A percentile compares a stretch with the other conserved stretches of the same genome.
Evolutionary conservation across 2,113 vertebrate species (phyloP).

Genomic region (Alouatta palliata): DNA sequence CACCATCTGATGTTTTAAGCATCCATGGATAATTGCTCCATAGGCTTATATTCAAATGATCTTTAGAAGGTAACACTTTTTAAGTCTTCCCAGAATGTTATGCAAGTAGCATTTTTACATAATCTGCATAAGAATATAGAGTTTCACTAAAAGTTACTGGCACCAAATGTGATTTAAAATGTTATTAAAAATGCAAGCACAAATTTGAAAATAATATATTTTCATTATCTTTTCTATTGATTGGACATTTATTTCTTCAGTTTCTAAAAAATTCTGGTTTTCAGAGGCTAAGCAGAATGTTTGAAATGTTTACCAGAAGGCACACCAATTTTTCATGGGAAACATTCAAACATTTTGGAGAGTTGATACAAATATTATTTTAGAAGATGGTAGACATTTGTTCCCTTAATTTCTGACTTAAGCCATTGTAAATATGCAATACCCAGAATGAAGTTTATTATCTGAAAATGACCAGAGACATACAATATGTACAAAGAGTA

Average conservation of each 20-base stretch:
- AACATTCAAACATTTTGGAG: not conserved
- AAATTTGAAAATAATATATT: constrained; percentile 59
- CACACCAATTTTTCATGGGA: not conserved
- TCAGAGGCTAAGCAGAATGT: not conserved
- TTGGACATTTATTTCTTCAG: constrained; percentile 32
- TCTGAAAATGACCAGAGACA: not conserved
- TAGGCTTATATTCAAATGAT: constrained; percentile 79
- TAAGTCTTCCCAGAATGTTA: constrained; percentile 77
- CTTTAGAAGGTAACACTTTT: constrained; percentile 77
- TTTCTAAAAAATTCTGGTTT: constrained; percentile 30
- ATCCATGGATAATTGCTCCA: constrained; percentile 75
- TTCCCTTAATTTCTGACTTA: not conserved
- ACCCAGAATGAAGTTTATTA: not conserved
- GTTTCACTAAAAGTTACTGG: constrained; percentile 59
- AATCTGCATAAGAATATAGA: constrained; percentile 74
- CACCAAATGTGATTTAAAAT: constrained; percentile 66
- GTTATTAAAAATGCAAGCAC: constrained; percentile 71
- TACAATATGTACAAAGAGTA: not conserved
- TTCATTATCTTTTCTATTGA: constrained; percentile 29
- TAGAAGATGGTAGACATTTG: not conserved
- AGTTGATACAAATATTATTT: not conserved
- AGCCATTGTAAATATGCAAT: not conserved
- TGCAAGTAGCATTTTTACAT: constrained; percentile 73
- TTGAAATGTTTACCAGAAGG: not conserved
- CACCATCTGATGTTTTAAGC: constrained; percentile 77